A percentile compares a stretch with the other conserved stretches of the same genome.
phyloP scores from a whole-genome alignment of 2,888 invertebrate species.

The Cryptosula pallasiana region DNA sequence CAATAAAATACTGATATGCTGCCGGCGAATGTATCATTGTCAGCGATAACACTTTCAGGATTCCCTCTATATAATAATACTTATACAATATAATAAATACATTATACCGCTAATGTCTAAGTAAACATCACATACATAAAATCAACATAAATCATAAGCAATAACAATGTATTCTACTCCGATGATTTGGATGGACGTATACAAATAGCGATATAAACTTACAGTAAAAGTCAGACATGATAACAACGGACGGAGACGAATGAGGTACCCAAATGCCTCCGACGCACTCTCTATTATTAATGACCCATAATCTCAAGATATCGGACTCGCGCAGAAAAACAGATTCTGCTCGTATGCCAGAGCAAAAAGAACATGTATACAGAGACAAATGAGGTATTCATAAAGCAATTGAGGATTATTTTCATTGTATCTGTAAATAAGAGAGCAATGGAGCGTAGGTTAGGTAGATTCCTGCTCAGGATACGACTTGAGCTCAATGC shows the following conservation, averaged over 20 bases:
- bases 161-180: too few relatives aligned
- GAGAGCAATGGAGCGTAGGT: neutral
- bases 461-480: conserved; percentile 16
- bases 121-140: too few relatives aligned
- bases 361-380: neutral
- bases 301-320: neutral
- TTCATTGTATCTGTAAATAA: neutral
- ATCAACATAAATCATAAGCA: too few relatives aligned
- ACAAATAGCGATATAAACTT: too few relatives aligned
- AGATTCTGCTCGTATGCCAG: neutral
- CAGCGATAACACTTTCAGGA: too few relatives aligned
- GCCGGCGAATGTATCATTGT: too few relatives aligned
- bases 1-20: too few relatives aligned
- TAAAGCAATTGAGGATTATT: neutral
- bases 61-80: too few relatives aligned
- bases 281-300: neutral
- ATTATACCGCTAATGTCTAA: too few relatives aligned
- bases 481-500: too few relatives aligned
- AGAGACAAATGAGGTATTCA: neutral
- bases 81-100: too few relatives aligned
- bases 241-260: neutral
- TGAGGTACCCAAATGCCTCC: neutral
- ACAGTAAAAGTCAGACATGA: conserved; percentile 20
- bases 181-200: too few relatives aligned
- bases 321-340: neutral